Percentiles rank a stretch among this genome's conserved stretches.
phyloP scores from a whole-genome alignment of 2,797 vertebrate species.

The Babyrousa celebensis region DNA sequence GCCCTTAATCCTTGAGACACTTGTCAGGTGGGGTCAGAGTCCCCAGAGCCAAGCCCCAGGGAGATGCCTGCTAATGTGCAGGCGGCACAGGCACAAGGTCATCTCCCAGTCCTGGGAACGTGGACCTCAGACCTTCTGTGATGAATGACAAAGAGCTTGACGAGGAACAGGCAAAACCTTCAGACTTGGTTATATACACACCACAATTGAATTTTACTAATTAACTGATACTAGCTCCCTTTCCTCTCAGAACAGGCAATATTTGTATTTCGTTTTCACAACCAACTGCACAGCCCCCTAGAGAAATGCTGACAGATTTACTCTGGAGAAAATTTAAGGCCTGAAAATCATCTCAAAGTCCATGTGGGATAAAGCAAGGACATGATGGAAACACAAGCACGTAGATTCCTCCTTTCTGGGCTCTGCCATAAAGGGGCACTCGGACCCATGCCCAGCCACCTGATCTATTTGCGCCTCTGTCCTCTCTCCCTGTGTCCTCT shows the following conservation, averaged over 20 bases:
- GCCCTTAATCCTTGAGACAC: too few relatives aligned
- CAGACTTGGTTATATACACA: not conserved
- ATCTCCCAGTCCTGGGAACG: too few relatives aligned
- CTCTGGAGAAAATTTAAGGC: not conserved
- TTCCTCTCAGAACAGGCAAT: not conserved
- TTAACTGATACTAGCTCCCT: not conserved
- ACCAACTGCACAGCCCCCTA: not conserved
- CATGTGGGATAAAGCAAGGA: not conserved
- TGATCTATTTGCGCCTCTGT: too few relatives aligned
- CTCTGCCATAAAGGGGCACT: not conserved
- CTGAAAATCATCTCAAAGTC: not conserved
- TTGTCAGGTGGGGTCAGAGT: too few relatives aligned
- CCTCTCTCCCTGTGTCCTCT: too few relatives aligned
- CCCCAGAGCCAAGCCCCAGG: not conserved
- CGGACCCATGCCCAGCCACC: not conserved
- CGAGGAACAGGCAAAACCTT: not conserved
- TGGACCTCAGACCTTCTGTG: too few relatives aligned
- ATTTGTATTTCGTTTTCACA: slow-evolving; percentile 35
- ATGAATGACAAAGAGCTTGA: too few relatives aligned
- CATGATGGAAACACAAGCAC: not conserved
- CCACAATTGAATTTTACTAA: not conserved
- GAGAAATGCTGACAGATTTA: slow-evolving; percentile 14
- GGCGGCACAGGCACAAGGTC: not conserved
- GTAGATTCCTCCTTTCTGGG: not conserved
- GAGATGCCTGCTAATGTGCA: not conserved